Evolutionary conservation across 2,113 vertebrate species (phyloP).

Genomic region (Leptodactylus fuscus): DNA sequence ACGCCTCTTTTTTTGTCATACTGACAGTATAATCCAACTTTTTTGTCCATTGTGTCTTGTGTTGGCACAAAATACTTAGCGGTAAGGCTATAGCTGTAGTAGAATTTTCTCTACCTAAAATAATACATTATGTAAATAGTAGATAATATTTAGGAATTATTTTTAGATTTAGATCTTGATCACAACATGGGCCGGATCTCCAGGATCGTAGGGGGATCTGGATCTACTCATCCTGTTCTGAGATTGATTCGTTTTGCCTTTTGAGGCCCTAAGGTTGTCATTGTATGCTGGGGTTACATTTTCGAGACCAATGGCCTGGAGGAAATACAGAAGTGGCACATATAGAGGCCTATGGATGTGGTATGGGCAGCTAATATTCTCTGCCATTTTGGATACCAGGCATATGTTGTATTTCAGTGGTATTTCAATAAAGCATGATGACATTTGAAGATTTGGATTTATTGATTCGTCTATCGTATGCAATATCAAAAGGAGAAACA

Average conservation of each 20-base stretch:
- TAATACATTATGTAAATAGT: neutral
- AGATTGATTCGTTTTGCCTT: neutral
- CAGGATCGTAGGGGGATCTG: neutral
- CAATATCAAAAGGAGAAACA: neutral
- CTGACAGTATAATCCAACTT: neutral
- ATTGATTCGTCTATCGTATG: too few species aligned
- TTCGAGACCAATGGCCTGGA: too few species aligned
- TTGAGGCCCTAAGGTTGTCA: neutral
- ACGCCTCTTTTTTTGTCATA: neutral
- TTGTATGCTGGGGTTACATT: too few species aligned
- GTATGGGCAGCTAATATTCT: too few species aligned
- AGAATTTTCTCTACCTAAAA: conserved; percentile 57
- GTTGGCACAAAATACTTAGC: conserved; percentile 31
- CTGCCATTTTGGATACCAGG: neutral
- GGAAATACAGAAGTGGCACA: too few species aligned
- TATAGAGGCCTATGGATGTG: too few species aligned
- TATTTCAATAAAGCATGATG: neutral
- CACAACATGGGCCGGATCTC: neutral
- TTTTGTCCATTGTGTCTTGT: neutral
- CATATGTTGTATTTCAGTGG: neutral
- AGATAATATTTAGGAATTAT: neutral
- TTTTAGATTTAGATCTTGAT: neutral
- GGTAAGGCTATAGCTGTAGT: conserved; percentile 54
- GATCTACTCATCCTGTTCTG: neutral
- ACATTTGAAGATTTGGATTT: neutral